Base-by-base conservation (phyloP, 2,888 invertebrate genomes). In the Ryuthela nishihirai region DNA sequence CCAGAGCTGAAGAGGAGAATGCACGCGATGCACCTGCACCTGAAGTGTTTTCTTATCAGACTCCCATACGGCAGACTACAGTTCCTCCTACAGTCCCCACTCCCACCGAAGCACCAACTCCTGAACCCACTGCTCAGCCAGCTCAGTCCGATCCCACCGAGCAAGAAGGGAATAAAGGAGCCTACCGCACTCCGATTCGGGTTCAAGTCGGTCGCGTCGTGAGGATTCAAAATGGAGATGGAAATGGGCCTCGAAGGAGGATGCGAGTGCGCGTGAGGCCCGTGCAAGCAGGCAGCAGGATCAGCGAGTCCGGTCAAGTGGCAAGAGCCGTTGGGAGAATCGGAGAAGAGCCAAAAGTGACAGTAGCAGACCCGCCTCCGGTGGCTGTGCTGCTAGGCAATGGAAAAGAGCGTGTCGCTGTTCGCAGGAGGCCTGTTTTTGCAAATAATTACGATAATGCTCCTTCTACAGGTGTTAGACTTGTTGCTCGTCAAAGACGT, bases 141-240 rank as follows among this genome's bases (percentile, higher is more conserved):
- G n/a, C 20, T 35, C 20, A 12, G 41, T 20, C 48, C 48, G 15
- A 54, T 54, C 24, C 29, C 54, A n/a, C 54, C 54, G 1, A 46
- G 45, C 40, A 54, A 45, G n/a, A n/a, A n/a, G n/a, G n/a, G n/a
- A n/a, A n/a, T n/a, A 43, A 47, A 20, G 50, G 46, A 17, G 44
- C 58, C 40, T 41, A 60, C 29, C 38, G 52, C 3, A 47, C 47
- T 9, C 54, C 60, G 6, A 40, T 60, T 17, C 40, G 65, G 23
- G 54, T 54, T 10, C 58, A 59, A 38, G 52, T 47, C 2, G 58
- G 58, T 25, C 32, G 52, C 15, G 62, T 59, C 1, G 58, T 54
- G 4, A 24, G 62, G 7, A 49, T 58, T 5, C 56, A 53, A 20
- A 46, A 54, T 21, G 54, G 52, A 44, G 26, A 38, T 12, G 46